Base-by-base conservation (phyloP, 2,888 invertebrate species). In the Chymomyza caudatula region DNA sequence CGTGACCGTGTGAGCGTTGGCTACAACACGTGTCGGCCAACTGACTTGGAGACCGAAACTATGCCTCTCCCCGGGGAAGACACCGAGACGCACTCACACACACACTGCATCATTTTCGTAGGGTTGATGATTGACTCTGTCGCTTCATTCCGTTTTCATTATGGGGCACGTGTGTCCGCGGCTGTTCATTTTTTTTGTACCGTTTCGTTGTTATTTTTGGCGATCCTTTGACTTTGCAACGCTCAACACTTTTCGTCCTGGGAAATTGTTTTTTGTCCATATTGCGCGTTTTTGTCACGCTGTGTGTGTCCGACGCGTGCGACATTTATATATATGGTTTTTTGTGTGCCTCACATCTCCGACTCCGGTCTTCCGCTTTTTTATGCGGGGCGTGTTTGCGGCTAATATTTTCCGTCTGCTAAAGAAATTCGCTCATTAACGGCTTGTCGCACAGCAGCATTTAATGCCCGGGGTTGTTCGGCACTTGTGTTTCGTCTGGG, bases 391-490 rank as follows among this genome's bases (percentile, higher is more conserved):
- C 88, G 88, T 88, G 88, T 83, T 78, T 88, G 88, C 75, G 88
- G 88, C 88, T 88, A 88, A 88, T 88, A 85, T 88, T 88, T 80
- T 88, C 88, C 88, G 74, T 73, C 65, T 42, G 65, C 61, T 68
- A 69, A 61, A 69, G 64, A 75, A 83, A 78, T 78, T 76, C 72
- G 71, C 75, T 82, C 82, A 84, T 85, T 86, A 85, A 79, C 73
- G 76, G 69, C 77, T 74, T 75, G 74, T 70, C 73, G 73, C 76
- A 75, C 73, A 70, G 67, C 70, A 47, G 51, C 51, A 22, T 22
- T 51, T 22, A 22, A 51, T 22, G 51, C 22, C 8, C 19, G 15
- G 47, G 47, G 47, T 47, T 15, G 47, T 47, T 47, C 47, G 11
- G 47, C 29, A 37, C 29, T 37, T 37, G 29, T 37, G 29, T 11